Evolutionary conservation across 1,140 invertebrate genomes (phyloP), one percentile per base, ranked within the genome.

Genomic region (Euwallacea fornicatus): DNA sequence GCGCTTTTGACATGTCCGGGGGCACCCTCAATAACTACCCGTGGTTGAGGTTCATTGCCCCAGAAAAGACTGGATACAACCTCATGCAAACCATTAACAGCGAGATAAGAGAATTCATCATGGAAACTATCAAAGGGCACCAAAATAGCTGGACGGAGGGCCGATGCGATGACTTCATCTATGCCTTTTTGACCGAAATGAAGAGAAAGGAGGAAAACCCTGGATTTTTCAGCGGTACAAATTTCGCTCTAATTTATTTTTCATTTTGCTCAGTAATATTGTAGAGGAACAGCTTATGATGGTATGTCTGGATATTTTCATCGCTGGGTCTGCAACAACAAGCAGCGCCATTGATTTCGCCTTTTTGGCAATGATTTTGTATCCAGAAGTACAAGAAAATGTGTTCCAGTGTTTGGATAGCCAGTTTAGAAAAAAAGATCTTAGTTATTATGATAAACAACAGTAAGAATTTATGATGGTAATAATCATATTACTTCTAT

Each of bases 241-340:
- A 56, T 13, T 15, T 15, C 16, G n/a, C 54, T 56, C 16, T 9
- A 56, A 56, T 56, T 56, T 13, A 50, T 33, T 33, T 33, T 33
- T 50, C 2, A 50, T 56, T 56, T 56, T 16, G 16, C 16, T 56
- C 16, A 13, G 9, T 58, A n/a, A 13, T 41, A 33, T 64, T 71
- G 42, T 77, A 85, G 88, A 88, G 50, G 85, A 91, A 80, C 88
- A 90, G 79, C 79, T 92, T 8, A 76, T 89, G 62, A 83, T 89
- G 0, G 76, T 91, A 1, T 89, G 90, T 73, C 75, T 90, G 67
- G 90, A 92, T 77, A 82, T 92, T 50, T 87, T 92, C 43, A 83
- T 90, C 78, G 90, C 89, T 62, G 90, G 90, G 7, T 84, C 87
- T 4, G 89, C 91, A 76, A 90, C 90, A 0, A 90, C 89, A 0